phyloP scores from a whole-genome alignment of 2,888 invertebrate genomes.

The Tenthredo distinguenda region DNA sequence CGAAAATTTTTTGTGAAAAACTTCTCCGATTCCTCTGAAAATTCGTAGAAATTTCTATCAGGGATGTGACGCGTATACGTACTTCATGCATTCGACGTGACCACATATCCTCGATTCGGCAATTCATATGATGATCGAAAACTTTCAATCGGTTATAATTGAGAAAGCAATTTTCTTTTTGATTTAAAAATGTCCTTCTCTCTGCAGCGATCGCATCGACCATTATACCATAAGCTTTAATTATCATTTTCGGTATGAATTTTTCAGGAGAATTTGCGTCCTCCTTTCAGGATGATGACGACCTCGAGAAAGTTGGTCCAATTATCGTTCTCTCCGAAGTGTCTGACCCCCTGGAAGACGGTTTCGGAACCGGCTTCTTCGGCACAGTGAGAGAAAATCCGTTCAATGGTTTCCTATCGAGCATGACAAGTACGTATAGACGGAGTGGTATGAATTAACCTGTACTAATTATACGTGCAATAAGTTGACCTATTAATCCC shows the following conservation, averaged over 20 bases:
- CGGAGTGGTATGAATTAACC: background rate
- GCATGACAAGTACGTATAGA: constrained; percentile 65
- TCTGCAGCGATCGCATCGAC: background rate
- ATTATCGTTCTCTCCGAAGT: constrained; percentile 20
- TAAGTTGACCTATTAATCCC: background rate
- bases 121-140: background rate
- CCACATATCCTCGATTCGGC: background rate
- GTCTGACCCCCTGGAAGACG: constrained; percentile 23
- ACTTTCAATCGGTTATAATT: background rate
- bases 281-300: background rate
- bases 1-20: too few relatives aligned
- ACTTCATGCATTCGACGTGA: background rate
- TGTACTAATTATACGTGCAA: background rate
- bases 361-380: constrained; percentile 55
- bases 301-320: constrained; percentile 27
- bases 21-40: background rate
- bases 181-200: background rate
- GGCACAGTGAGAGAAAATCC: constrained; percentile 62
- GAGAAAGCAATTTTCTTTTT: background rate
- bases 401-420: constrained; percentile 62
- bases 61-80: background rate
- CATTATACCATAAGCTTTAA: background rate
- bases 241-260: background rate
- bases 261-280: background rate
- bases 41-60: background rate